phyloP scores from a whole-genome alignment of 2,888 invertebrate species.

The Elegia similella region DNA sequence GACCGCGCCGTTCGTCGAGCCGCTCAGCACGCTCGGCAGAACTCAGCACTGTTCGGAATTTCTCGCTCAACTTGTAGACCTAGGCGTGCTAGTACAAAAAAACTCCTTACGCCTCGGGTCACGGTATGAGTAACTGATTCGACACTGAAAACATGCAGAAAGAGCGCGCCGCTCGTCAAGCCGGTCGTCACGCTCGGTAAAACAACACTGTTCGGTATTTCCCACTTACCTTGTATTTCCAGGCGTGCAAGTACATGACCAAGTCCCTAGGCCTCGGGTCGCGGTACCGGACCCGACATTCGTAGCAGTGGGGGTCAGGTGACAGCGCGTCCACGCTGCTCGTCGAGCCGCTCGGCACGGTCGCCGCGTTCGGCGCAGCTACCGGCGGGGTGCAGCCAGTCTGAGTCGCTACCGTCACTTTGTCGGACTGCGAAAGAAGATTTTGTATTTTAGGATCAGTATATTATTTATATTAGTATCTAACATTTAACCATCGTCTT shows the following conservation, averaged over 20 bases:
- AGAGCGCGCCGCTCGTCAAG: background rate
- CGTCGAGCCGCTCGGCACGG: slow-evolving; percentile 31
- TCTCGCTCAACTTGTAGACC: background rate
- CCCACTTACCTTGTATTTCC: slow-evolving; percentile 89
- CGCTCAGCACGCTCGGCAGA: background rate
- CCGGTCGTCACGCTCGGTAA: background rate
- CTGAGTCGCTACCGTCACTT: slow-evolving; percentile 93
- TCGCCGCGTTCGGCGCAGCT: slow-evolving; percentile 51
- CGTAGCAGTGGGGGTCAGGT: slow-evolving; percentile 93
- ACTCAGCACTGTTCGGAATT: no score
- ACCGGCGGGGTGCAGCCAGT: slow-evolving; percentile 89
- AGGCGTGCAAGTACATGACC: slow-evolving; percentile 97
- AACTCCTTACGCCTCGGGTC: no score
- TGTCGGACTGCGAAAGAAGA: slow-evolving; percentile 58
- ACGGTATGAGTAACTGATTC: no score
- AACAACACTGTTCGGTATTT: background rate
- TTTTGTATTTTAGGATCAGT: background rate
- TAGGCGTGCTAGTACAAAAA: no score
- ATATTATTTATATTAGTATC: no score
- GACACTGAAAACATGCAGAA: no score
- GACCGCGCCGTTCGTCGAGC: background rate
- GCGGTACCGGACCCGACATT: slow-evolving; percentile 94
- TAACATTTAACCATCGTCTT: no score
- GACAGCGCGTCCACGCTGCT: slow-evolving; percentile 79
- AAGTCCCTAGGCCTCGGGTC: slow-evolving; percentile 96